These are phyloP conservation scores for Sebastes kiyomatsui DNA, from an alignment of 2,797 vertebrate genomes.

Conservation along the genomic window DNA sequence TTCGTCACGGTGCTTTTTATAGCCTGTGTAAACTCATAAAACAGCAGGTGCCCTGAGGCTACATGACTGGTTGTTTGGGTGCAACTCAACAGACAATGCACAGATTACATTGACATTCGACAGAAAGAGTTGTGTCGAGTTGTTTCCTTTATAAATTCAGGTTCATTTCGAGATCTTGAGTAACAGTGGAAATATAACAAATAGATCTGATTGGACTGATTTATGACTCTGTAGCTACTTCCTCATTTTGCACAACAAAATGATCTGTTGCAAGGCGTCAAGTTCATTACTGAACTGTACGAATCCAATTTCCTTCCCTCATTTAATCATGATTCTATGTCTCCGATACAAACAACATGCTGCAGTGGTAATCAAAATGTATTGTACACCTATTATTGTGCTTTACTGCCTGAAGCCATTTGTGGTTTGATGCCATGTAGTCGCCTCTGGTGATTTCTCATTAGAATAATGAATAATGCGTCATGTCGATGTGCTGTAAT, in stretches of 20 bases:
- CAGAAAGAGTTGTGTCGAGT: not conserved
- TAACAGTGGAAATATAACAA: not conserved
- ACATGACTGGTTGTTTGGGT: too few relatives aligned
- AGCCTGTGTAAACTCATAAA: too few relatives aligned
- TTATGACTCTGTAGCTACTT: not conserved
- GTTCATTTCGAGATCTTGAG: not conserved
- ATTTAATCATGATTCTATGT: not conserved
- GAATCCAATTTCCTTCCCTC: not conserved
- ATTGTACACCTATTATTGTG: not conserved
- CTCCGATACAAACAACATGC: not conserved
- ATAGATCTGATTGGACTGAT: not conserved
- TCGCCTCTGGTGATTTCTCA: not conserved
- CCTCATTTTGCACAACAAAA: not conserved
- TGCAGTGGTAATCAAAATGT: too few relatives aligned
- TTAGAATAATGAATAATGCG: not conserved
- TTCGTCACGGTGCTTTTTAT: too few relatives aligned
- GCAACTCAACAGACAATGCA: too few relatives aligned
- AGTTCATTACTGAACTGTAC: not conserved
- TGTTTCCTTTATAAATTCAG: too few relatives aligned
- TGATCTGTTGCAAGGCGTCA: not conserved
- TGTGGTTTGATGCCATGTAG: not conserved
- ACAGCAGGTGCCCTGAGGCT: too few relatives aligned
- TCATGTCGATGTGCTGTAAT: not conserved
- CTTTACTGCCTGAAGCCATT: not conserved
- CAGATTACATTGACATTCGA: too few relatives aligned